Base-by-base conservation (phyloP, 2,113 vertebrate species). In the Hiodon tergisus region DNA sequence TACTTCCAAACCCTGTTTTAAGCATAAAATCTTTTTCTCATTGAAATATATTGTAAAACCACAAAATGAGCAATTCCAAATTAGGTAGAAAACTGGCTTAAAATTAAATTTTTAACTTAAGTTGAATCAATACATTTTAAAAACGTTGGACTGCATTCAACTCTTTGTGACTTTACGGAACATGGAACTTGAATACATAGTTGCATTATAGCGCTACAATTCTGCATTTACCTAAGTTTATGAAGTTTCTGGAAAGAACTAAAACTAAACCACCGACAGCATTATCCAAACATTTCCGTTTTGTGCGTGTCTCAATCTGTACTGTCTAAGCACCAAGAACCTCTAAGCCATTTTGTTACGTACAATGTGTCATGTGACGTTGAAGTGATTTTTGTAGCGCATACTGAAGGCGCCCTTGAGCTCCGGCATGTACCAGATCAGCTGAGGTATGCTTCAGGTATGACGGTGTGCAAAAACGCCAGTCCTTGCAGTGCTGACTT, bases 191-290 rank as follows among this genome's bases (percentile, higher is more conserved):
- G 10, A 3, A 13, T 71, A 57, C 16, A 8, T 14, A 8, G 46
- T 71, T 59, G 46, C 57, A 71, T 71, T 59, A 71, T 16, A 13
- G 70, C 8, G 6, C 55, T 48, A 57, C 55, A 60, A 48, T 9
- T 46, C 31, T 31, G 31, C 9, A 31, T 9, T 11, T 8, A 71
- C 31, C 9, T 8, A 0, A 58, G 11, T 52, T 16, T 58, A 8
- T 31, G 46, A 58, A 47, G 58, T 59, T 71, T 59, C 31, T 59
- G 54, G 55, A 59, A 5, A 4, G 17, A 8, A 55, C 58, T 11
- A 48, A 71, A 5, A 31, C 31, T 31, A 31, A 31, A 60, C 55
- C 46, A 59, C 13, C 48, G 13, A 17, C 54, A 71, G 7, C 6
- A 59, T 59, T 71, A 47, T 48, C 69, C 55, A 11, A 47, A 14